Evolutionary conservation across 2,888 invertebrate genomes (phyloP).

Genomic region (Oscheius sp.): DNA sequence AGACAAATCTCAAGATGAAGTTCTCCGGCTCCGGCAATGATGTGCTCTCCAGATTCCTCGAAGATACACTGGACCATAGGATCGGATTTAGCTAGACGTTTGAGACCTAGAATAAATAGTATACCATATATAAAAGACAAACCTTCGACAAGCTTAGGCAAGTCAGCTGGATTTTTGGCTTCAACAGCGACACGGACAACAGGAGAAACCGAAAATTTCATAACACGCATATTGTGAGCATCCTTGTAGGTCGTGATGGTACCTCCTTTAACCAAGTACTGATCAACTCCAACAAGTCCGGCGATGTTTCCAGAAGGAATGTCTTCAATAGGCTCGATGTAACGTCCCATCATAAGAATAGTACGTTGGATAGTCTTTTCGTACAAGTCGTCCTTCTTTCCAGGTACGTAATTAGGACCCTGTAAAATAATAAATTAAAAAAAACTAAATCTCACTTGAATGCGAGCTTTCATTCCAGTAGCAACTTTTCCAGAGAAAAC

Average conservation of each 20-base stretch:
- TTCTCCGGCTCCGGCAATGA: constrained; percentile 99
- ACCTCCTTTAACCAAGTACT: constrained; percentile 98
- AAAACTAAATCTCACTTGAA: constrained; percentile 89
- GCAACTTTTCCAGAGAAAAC: constrained; percentile 91
- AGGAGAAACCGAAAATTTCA: constrained; percentile 99
- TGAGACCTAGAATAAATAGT: too few relatives aligned
- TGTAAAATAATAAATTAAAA: too few relatives aligned
- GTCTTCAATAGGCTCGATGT: constrained; percentile 98
- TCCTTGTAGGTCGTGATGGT: constrained; percentile 98
- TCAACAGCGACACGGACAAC: constrained; percentile 99
- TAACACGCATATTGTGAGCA: constrained; percentile 98
- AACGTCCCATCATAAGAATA: constrained; percentile 99
- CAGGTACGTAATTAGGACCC: constrained; percentile 97
- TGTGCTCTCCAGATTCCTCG: constrained; percentile 83
- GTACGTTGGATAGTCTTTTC: constrained; percentile 98
- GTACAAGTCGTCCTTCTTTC: constrained; percentile 98
- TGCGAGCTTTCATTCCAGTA: constrained; percentile 81
- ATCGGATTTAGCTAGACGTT: constrained; percentile 98
- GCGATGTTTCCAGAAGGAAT: constrained; percentile 99
- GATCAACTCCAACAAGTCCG: constrained; percentile 99
- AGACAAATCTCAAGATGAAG: constrained; percentile 99
- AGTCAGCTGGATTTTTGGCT: constrained; percentile 97
- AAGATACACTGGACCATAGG: constrained; percentile 99
- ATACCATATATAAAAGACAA: too few relatives aligned
- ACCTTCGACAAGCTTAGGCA: constrained; percentile 87